phyloP scores from a whole-genome alignment of 2,113 vertebrate species.

The Thinocorus orbignyianus region DNA sequence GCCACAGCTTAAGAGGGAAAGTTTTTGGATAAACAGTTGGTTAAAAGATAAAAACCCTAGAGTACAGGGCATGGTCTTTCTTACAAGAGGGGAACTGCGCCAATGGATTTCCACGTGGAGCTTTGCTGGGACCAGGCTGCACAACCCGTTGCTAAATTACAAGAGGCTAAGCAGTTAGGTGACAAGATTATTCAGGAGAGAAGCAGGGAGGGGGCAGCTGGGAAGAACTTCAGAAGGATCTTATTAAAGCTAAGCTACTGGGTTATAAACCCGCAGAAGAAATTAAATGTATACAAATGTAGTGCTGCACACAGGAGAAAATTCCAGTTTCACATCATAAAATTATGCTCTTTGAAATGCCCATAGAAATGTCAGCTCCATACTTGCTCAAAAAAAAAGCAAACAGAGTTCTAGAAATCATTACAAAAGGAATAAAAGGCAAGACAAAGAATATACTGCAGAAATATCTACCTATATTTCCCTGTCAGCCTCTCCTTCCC shows the following conservation, averaged over 20 bases:
- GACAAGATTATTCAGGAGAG: background rate
- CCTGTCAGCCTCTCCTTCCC: background rate
- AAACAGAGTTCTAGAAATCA: background rate
- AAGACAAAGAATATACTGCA: background rate
- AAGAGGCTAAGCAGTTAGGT: background rate
- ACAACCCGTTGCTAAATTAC: background rate
- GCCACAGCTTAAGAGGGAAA: background rate
- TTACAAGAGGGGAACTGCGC: background rate
- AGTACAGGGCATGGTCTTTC: background rate
- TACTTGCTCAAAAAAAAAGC: background rate
- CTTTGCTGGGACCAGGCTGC: background rate
- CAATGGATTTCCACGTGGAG: background rate
- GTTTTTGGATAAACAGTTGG: slow-evolving; percentile 12
- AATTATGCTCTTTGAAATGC: background rate
- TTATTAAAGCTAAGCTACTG: background rate
- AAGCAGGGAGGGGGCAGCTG: background rate
- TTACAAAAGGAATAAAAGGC: background rate
- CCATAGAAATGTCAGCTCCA: background rate
- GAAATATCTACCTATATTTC: background rate
- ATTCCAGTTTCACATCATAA: background rate
- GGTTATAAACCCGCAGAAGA: background rate
- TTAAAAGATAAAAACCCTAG: slow-evolving; percentile 24
- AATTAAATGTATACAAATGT: background rate
- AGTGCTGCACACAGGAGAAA: background rate
- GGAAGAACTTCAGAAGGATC: background rate